Evolutionary conservation across 2,888 invertebrate species (phyloP).

Genomic region (Platycheirus albimanus): DNA sequence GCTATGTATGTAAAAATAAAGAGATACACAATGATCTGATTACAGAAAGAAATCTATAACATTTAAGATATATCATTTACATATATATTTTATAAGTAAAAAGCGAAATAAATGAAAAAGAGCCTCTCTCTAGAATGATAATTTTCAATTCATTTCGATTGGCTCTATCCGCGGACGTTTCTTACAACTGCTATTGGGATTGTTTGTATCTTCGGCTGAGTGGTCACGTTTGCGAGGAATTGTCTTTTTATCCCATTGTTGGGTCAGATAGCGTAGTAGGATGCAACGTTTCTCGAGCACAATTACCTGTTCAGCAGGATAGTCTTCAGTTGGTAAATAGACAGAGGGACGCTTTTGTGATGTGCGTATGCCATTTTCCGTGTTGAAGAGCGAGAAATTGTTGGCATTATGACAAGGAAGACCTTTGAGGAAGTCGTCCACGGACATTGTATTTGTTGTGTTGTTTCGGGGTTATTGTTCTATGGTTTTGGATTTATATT

Average conservation of each 20-base stretch:
- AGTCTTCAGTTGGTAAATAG: constrained; percentile 95
- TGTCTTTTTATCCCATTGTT: constrained; percentile 96
- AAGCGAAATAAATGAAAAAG: constrained; percentile 29
- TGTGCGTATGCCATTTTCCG: constrained; percentile 91
- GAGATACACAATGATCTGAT: constrained; percentile 15
- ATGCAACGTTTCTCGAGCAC: constrained; percentile 98
- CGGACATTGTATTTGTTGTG: constrained; percentile 84
- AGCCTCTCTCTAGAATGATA: constrained; percentile 27
- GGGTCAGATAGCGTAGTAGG: constrained; percentile 94
- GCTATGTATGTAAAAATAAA: constrained; percentile 1
- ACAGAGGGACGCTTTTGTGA: constrained; percentile 94
- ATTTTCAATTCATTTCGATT: constrained; percentile 78
- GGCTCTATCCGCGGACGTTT: constrained; percentile 80
- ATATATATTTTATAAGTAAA: constrained; percentile 8
- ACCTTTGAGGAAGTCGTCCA: constrained; percentile 95
- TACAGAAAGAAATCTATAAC: constrained; percentile 17
- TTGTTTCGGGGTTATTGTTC: constrained; percentile 40
- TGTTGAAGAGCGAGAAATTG: constrained; percentile 95
- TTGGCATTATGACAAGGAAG: constrained; percentile 94
- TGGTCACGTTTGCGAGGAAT: constrained; percentile 82
- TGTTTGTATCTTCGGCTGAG: constrained; percentile 70
- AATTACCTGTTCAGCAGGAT: constrained; percentile 97
- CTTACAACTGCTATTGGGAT: constrained; percentile 78
- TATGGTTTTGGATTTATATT: neutral
- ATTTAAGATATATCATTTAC: neutral